Evolutionary conservation across 2,113 vertebrate genomes (phyloP).

Genomic region (Heterotilapia buettikoferi): DNA sequence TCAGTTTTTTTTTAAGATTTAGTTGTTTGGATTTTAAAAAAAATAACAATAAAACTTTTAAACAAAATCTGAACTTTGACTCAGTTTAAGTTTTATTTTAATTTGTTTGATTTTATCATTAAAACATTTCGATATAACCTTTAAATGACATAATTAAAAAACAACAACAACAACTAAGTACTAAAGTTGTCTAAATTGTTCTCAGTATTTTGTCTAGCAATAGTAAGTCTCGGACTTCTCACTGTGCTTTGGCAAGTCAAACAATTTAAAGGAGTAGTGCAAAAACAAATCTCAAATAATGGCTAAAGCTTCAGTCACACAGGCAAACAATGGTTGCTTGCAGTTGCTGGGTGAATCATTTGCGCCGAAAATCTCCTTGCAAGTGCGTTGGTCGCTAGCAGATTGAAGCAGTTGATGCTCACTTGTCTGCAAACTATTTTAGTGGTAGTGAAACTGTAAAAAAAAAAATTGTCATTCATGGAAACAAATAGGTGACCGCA

Average conservation of each 20-base stretch:
- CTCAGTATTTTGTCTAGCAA: neutral
- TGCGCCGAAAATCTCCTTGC: neutral
- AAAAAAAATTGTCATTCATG: neutral
- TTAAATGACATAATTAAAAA: neutral
- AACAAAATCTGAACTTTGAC: neutral
- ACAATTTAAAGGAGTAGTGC: neutral
- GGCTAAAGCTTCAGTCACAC: neutral
- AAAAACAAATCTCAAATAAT: neutral
- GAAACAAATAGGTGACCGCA: neutral
- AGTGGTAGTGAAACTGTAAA: neutral
- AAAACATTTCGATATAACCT: neutral
- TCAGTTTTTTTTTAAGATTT: neutral
- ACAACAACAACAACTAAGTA: neutral
- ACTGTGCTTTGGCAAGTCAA: neutral
- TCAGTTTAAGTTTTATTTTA: neutral
- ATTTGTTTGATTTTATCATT: neutral
- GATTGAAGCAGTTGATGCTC: neutral
- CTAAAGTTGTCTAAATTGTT: neutral
- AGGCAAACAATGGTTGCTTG: neutral
- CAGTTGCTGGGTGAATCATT: neutral
- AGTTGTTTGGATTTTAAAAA: neutral
- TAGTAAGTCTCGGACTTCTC: neutral
- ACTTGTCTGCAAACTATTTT: neutral
- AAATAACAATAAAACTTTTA: neutral
- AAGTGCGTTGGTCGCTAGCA: neutral